Base-by-base conservation (phyloP, 2,797 vertebrate species). In the Gymnopithys bicolor region DNA sequence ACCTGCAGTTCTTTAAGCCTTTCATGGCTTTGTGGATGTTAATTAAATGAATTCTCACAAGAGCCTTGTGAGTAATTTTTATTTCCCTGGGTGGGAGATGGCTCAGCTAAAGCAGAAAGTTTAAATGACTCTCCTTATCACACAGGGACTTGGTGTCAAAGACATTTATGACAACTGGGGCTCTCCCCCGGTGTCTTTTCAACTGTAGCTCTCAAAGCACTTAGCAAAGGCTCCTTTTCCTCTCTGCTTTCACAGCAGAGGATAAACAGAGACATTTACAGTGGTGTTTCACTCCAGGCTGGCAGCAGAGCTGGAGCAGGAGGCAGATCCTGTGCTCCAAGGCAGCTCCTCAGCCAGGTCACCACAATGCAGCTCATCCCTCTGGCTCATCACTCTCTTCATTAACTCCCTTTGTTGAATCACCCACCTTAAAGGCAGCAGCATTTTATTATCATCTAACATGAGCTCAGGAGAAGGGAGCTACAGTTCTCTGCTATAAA, bases 21-120 rank as follows among this genome's bases (percentile, higher is more conserved):
- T 70, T 28, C 84, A 33, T 51, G 83, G 52, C 32, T 81, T 69
- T 93, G 76, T 70, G 70, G 60, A 71, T 71, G 68, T 87, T 95
- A 94, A 95, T 93, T 93, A 90, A 96, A 90, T 78, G 87, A 89
- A 91, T 94, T 94, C 85, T 90, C 62, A 77, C 52, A 60, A 58
- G 60, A 83, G 41, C 58, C 49, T 60, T 58, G 58, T 59, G 74
- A 63, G 48, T 11, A 46, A 46, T 58, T 78, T 79, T 74, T 76
- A 66, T 87, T 74, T 91, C 81, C 64, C 87, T 81, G 58, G 39
- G 39, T 84, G 55, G 28, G 49, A 90, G 52, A 87, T 30, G 37
- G 70, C 52, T 70, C 60, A 66, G 76, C 84, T 85, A 85, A 80
- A 87, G 87, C 75, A 95, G 71, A 75, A 92, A 94, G 78, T 81